Percentiles rank a stretch among this genome's conserved stretches.
phyloP scores from a whole-genome alignment of 2,113 vertebrate species.

The Arizona elegans region DNA sequence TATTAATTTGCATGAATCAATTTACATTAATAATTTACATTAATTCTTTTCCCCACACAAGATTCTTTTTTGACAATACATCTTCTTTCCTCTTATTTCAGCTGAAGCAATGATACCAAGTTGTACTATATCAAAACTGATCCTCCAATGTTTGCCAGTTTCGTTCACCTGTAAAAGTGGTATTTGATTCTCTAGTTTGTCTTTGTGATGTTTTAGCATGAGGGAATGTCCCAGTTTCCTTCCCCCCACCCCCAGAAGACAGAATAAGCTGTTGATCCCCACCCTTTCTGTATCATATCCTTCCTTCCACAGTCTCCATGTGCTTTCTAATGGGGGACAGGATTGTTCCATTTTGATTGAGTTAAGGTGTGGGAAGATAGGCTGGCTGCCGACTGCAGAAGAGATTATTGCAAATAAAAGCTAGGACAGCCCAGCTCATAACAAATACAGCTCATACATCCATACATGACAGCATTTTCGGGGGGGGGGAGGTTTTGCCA shows the following conservation, averaged over 20 bases:
- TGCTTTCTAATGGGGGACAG: background rate
- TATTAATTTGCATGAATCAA: no score
- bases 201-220: background rate
- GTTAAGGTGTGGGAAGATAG: background rate
- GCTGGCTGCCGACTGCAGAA: background rate
- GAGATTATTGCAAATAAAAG: background rate
- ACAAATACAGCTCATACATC: background rate
- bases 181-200: background rate
- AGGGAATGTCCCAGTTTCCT: background rate
- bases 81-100: constrained; percentile 28
- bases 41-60: background rate
- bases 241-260: background rate
- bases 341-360: background rate
- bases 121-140: background rate
- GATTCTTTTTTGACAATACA: constrained; percentile 44
- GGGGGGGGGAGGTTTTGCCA: background rate
- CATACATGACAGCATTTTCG: background rate
- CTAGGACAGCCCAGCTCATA: background rate
- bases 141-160: background rate
- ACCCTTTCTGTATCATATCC: no score
- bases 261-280: background rate
- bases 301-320: background rate
- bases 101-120: constrained; percentile 23
- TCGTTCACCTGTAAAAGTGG: background rate
- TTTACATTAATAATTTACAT: background rate